Percentiles rank a stretch among this genome's conserved stretches.
Conservation (phyloP, 2,797 vertebrate genomes). For the Hirundo rustica region DNA sequence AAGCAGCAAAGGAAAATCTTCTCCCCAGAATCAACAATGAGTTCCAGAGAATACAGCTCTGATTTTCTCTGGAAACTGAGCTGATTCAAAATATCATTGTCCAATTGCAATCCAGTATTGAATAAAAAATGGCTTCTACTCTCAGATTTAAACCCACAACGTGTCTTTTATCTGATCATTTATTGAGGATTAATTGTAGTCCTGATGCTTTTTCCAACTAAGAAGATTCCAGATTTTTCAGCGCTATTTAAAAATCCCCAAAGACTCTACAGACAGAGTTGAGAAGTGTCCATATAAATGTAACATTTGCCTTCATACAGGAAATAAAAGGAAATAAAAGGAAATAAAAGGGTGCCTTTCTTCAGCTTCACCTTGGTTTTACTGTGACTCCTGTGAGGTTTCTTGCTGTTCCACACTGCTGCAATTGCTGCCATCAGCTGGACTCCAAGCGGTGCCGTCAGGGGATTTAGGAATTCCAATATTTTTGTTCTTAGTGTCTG, state of each 20-base stretch:
- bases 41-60: background rate
- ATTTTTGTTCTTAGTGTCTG: conserved; percentile 85
- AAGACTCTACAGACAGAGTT: background rate
- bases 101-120: background rate
- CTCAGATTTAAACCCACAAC: background rate
- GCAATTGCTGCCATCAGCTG: conserved; percentile 90
- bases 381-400: conserved; percentile 79
- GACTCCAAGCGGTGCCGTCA: conserved; percentile 86
- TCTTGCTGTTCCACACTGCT: conserved; percentile 89
- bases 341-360: background rate
- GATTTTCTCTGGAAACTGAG: background rate
- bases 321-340: no score
- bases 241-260: background rate
- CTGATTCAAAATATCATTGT: background rate
- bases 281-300: background rate
- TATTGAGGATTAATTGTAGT: background rate
- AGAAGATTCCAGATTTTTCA: background rate
- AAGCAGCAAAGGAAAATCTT: background rate
- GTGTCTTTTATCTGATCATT: background rate
- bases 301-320: background rate
- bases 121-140: background rate
- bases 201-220: background rate
- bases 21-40: background rate
- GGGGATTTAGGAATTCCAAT: conserved; percentile 89
- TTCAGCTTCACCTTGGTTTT: conserved; percentile 83